Conservation (phyloP, 2,113 vertebrate genomes). For the Okapia johnstoni region DNA sequence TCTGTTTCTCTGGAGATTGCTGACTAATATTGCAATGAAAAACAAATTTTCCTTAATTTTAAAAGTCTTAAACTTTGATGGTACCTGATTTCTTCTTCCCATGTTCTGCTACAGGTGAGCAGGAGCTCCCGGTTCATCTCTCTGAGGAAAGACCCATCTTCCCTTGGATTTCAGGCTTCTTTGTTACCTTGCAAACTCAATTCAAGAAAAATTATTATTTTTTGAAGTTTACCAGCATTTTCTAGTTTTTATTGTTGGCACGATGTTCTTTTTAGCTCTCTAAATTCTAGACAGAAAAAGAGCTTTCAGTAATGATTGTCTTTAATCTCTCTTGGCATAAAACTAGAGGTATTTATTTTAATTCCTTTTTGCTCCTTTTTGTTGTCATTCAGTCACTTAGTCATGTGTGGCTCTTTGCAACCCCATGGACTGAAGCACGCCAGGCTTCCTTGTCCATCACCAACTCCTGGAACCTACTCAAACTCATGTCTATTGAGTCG, state of each 20-base stretch:
- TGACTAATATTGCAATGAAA: background rate
- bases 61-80: background rate
- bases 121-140: background rate
- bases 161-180: background rate
- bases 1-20: background rate
- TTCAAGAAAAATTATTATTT: background rate
- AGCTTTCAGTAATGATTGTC: background rate
- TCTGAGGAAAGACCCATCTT: background rate
- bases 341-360: background rate
- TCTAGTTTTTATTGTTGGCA: background rate
- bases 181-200: background rate
- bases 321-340: background rate
- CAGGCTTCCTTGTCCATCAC: background rate
- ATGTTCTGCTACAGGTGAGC: background rate
- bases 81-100: background rate
- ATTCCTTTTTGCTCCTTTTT: background rate
- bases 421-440: background rate
- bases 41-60: background rate
- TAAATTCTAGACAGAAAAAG: background rate
- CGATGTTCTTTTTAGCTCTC: background rate
- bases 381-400: background rate
- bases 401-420: background rate
- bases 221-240: background rate
- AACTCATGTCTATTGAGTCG: background rate
- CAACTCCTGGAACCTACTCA: background rate